phyloP scores from a whole-genome alignment of 1,140 invertebrate genomes.

The Macrotrachela quadricornifera region DNA sequence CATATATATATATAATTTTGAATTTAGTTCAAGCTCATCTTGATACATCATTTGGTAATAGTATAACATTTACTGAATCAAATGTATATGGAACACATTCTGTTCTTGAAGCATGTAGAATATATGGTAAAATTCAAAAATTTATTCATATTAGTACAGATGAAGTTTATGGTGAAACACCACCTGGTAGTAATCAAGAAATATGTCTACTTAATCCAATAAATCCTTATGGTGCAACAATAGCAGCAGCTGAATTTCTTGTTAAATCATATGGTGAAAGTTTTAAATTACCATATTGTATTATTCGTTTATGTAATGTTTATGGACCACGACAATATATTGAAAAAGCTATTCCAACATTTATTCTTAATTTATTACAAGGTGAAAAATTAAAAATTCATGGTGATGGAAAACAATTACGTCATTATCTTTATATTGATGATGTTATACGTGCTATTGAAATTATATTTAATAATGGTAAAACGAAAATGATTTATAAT shows the following conservation, averaged over 20 bases:
- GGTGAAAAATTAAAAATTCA: constrained; percentile 19
- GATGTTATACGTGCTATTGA: constrained; percentile 22
- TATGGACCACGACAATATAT: constrained; percentile 30
- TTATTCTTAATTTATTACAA: constrained; percentile 19
- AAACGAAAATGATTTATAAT: constrained; percentile 22
- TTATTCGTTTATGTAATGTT: constrained; percentile 26
- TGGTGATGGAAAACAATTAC: constrained; percentile 15
- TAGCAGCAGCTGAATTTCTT: constrained; percentile 15
- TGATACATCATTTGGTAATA: constrained; percentile 11
- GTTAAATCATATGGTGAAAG: constrained; percentile 12
- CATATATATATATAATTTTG: no score
- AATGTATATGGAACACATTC: constrained; percentile 14
- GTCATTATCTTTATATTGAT: constrained; percentile 22
- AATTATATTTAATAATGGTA: constrained; percentile 17
- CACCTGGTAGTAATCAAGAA: background rate
- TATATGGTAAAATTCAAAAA: constrained; percentile 13
- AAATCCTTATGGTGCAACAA: constrained; percentile 28
- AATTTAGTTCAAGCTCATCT: background rate
- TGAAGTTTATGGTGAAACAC: constrained; percentile 16
- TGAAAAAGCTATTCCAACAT: constrained; percentile 18
- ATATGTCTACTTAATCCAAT: constrained; percentile 14
- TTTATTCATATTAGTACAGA: constrained; percentile 27
- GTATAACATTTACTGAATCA: constrained; percentile 12
- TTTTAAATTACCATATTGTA: constrained; percentile 19
- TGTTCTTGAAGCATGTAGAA: constrained; percentile 11